Base-by-base conservation (phyloP, 2,888 invertebrate species). In the Aleiodes alternator region DNA sequence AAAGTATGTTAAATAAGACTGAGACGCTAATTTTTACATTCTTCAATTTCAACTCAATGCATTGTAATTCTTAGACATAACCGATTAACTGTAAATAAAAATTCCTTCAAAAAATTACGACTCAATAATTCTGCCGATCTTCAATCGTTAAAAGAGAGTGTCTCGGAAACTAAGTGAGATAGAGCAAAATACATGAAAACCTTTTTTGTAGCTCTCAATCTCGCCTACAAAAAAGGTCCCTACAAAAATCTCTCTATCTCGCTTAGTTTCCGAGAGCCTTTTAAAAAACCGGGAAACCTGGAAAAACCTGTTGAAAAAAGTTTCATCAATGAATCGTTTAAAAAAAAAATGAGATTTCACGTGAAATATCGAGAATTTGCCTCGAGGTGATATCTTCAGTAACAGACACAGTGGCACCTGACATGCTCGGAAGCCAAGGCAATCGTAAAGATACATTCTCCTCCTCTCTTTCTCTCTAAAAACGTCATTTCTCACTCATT, bases 1-100 rank as follows among this genome's bases (percentile, higher is more conserved):
- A 86, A 99, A 99, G 91, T 99, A 99, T 92, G 97, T 99, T 3
- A 99, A 99, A 91, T 99, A 93, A 72, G 56, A 50, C 12, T 48
- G n/a, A 43, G 4, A 50, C 23, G 6, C 9, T 64, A 11, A 56
- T 14, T 56, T 12, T 71, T 43, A 53, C 34, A 64, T 43, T 48
- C 11, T 57, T 70, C 16, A 57, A 59, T 59, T 34, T 59, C n/a
- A 34, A 11, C n/a, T 38, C 34, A 31, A 6, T 29, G 14, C n/a
- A 59, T 57, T 57, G 57, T 57, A 57, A 55, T 55, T 55, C 12
- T 55, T 55, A 55, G 14, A 16, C 3, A 11, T 55, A 55, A 72
- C 34, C 55, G 16, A 56, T 50, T 9, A 14, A 72, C n/a, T 50
- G 38, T 7, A 29, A 71, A 55, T 53, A 48, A 43, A 23, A 14